Base-by-base conservation (phyloP, 2,888 invertebrate genomes). In the Rhagium mordax region DNA sequence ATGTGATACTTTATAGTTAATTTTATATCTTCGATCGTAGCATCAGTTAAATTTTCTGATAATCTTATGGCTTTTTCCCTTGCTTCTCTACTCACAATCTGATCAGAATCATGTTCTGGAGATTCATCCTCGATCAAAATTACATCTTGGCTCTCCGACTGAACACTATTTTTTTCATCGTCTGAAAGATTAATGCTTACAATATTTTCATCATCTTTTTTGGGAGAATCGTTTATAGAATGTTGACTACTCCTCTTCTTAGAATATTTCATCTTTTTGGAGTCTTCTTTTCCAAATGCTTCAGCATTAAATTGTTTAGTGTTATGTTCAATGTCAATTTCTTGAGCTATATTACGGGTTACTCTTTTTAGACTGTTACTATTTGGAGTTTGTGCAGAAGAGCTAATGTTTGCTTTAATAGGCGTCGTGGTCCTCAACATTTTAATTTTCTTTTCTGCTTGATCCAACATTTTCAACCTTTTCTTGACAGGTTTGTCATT, bases 401-500 rank as follows among this genome's bases (percentile, higher is more conserved):
- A 16, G 4, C 51, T 51, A 13, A 3, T 51, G 16, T 51, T 20
- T 13, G 1, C 3, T 13, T 51, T 51, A 51, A 51, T 51, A 20
- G 51, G 51, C 0, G 51, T 51, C 0, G 51, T 51, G 0, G 4
- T 8, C 8, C 20, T 51, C 51, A 20, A 7, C 13, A 18, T 18
- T 18, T n/a, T 59, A 1, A 59, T 59, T 33, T 59, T 59, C 13
- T 33, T 29, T 18, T 59, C 59, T 24, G 16, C 21, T 1, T 7
- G 15, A n/a, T 59, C 29, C 29, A 59, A 29, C 59, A 59, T 59
- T 18, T 59, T 59, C 33, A 59, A 18, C 16, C 33, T 8, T 29
- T 59, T 59, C 18, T 59, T 59, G 13, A 2, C 16, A 8, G 59
- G 59, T 8, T 59, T 59, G 6, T 4, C 8, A n/a, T 24, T 55